phyloP scores from a whole-genome alignment of 2,113 vertebrate species.

The Corapipo altera region DNA sequence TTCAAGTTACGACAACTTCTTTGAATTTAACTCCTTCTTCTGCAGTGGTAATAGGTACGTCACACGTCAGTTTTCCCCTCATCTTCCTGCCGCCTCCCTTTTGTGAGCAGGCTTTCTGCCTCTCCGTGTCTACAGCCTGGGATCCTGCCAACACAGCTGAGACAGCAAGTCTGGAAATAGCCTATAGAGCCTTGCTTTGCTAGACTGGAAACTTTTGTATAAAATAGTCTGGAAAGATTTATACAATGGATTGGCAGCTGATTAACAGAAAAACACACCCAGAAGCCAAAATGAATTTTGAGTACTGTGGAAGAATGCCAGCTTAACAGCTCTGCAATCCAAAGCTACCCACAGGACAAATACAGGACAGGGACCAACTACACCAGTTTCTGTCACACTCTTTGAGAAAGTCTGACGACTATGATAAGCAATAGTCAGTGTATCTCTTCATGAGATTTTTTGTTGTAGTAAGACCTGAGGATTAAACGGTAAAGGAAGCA shows the following conservation, averaged over 20 bases:
- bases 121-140: neutral
- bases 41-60: neutral
- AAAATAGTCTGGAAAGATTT: conserved; percentile 56
- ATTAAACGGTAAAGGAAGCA: neutral
- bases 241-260: conserved; percentile 54
- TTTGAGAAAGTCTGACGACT: neutral
- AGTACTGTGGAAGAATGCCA: conserved; percentile 16
- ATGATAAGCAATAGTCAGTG: neutral
- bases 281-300: conserved; percentile 35
- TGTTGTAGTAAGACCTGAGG: neutral
- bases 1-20: neutral
- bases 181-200: conserved; percentile 14
- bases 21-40: neutral
- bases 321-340: neutral
- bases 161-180: conserved; percentile 55
- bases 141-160: conserved; percentile 17
- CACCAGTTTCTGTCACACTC: neutral
- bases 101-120: neutral
- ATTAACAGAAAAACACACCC: conserved; percentile 55
- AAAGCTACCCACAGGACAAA: neutral
- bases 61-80: neutral
- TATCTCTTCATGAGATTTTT: neutral
- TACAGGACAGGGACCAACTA: neutral
- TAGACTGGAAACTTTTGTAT: conserved; percentile 61
- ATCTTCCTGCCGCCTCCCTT: neutral